Conservation (phyloP, 2,113 vertebrate species). For the Otis tarda region DNA sequence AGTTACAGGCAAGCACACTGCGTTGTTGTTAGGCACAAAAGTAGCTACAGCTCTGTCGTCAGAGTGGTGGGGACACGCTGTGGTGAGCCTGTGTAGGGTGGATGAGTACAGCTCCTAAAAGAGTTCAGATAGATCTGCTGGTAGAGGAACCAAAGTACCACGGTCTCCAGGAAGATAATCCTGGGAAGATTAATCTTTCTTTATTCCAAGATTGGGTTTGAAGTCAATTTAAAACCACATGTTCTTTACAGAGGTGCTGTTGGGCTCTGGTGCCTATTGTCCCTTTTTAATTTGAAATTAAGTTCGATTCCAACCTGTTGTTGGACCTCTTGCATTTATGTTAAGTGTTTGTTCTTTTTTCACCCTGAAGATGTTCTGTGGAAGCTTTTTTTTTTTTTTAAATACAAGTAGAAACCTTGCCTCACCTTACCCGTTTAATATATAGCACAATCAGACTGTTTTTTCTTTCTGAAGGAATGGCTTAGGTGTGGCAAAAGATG, state of each 20-base stretch:
- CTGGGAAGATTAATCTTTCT: neutral
- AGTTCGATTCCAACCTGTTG: neutral
- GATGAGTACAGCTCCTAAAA: too few relatives aligned
- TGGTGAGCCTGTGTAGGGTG: neutral
- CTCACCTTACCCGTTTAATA: too few relatives aligned
- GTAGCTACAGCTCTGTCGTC: neutral
- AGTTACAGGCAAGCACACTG: accelerated
- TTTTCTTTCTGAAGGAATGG: conserved; percentile 36
- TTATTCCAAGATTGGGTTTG: neutral
- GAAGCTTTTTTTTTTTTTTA: neutral
- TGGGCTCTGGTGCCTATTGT: neutral
- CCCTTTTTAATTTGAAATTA: neutral
- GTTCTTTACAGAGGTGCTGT: neutral
- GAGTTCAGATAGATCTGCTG: neutral
- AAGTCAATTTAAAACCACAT: accelerated
- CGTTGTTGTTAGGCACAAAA: accelerated
- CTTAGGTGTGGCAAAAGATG: conserved; percentile 88
- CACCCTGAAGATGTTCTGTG: neutral
- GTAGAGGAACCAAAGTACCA: neutral
- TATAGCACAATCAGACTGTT: neutral
- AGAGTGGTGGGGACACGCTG: neutral
- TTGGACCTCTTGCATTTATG: neutral
- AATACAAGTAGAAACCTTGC: neutral
- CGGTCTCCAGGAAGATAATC: neutral
- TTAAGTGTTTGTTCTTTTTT: neutral